These are phyloP conservation scores for Sebastes fasciatus DNA, from an alignment of 2,113 vertebrate genomes.

Conservation along the genomic window DNA sequence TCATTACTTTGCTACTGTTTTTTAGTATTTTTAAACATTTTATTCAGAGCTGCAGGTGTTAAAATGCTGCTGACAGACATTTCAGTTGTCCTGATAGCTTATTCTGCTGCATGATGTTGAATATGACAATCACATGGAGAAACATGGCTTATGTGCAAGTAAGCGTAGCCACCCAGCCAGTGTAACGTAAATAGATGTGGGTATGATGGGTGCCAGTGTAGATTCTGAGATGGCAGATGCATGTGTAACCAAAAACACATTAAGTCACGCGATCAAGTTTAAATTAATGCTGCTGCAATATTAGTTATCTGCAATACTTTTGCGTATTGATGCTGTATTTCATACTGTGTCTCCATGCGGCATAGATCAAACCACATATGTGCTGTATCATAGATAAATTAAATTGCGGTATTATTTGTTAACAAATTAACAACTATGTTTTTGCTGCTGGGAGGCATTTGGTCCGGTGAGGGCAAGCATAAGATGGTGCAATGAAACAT, in stretches of 20 bases:
- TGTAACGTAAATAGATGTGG: not conserved
- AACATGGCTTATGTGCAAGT: not conserved
- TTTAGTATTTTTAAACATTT: not conserved
- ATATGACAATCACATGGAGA: not conserved
- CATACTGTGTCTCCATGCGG: not conserved
- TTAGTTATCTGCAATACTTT: not conserved
- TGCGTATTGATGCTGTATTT: not conserved
- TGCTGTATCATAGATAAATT: not conserved
- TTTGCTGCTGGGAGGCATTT: slow-evolving; percentile 6
- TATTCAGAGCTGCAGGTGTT: not conserved
- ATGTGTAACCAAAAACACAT: not conserved
- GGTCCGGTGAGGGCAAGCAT: not conserved
- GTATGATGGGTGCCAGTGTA: not conserved
- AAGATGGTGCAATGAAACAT: not conserved
- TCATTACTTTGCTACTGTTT: not conserved
- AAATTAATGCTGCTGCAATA: not conserved
- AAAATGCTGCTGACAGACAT: not conserved
- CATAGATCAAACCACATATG: not conserved
- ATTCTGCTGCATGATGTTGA: not conserved
- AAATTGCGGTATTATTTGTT: not conserved
- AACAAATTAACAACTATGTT: not conserved
- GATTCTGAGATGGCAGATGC: not conserved
- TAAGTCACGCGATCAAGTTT: not conserved
- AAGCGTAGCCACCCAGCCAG: not conserved
- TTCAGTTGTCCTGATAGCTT: not conserved